Conservation (phyloP, 2,113 vertebrate species). For the Tauraco erythrolophus region DNA sequence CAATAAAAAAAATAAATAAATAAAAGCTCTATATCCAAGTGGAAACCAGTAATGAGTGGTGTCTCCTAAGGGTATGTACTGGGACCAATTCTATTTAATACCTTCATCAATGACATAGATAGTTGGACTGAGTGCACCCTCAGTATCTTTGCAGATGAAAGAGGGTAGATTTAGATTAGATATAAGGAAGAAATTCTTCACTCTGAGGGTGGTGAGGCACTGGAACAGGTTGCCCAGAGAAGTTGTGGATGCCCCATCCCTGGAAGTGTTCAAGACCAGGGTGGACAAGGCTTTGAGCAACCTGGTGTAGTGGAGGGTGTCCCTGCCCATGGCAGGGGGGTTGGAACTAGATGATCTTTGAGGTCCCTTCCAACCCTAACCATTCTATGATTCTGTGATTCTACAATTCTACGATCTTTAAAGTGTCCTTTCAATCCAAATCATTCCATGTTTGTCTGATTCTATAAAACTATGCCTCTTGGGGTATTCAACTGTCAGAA, state of each 20-base stretch:
- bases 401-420: background rate
- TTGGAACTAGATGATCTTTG: background rate
- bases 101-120: background rate
- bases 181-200: background rate
- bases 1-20: no score
- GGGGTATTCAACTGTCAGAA: background rate
- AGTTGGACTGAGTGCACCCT: background rate
- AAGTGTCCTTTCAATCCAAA: background rate
- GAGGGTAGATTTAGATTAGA: background rate
- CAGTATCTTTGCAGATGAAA: background rate
- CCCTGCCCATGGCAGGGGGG: background rate
- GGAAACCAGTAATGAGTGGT: background rate
- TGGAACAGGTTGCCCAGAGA: no score
- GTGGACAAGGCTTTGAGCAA: background rate
- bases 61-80: background rate
- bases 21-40: background rate
- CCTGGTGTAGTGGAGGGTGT: background rate
- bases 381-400: background rate
- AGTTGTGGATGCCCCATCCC: background rate
- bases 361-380: background rate
- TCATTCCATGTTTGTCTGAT: background rate
- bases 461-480: background rate
- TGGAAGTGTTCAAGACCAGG: background rate
- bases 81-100: background rate
- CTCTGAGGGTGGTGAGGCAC: rapidly evolving